These are phyloP conservation scores for Holotrichia oblita DNA, from an alignment of 1,140 invertebrate species.

Conservation along the genomic window DNA sequence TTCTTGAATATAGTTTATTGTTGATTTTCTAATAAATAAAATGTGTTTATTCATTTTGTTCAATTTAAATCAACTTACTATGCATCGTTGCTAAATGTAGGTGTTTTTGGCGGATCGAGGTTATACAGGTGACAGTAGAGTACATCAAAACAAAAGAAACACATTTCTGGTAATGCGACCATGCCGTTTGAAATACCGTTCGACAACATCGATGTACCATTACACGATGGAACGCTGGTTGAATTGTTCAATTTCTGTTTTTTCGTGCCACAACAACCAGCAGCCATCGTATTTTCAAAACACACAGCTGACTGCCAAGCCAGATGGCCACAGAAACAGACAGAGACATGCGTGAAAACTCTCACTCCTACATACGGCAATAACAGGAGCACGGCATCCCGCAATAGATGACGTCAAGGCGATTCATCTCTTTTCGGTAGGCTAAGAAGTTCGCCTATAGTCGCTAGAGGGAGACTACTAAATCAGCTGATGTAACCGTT, in stretches of 20 bases:
- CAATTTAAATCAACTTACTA: conserved; percentile 77
- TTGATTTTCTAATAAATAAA: too few relatives aligned
- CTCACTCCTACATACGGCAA: conserved; percentile 18
- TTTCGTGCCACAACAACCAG: conserved; percentile 88
- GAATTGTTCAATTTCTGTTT: conserved; percentile 88
- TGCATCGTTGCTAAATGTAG: conserved; percentile 92
- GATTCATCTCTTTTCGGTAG: conserved; percentile 23
- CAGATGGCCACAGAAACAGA: conserved; percentile 46
- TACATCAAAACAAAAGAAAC: conserved; percentile 98
- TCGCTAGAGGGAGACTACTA: neutral
- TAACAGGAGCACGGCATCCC: neutral
- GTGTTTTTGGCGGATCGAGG: conserved; percentile 87
- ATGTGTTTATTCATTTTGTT: neutral
- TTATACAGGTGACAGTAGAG: conserved; percentile 93
- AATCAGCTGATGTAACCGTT: conserved; percentile 12
- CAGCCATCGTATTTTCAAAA: conserved; percentile 72
- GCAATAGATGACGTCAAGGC: conserved; percentile 29
- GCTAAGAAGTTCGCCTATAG: neutral
- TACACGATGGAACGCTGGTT: conserved; percentile 61
- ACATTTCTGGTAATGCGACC: conserved; percentile 94
- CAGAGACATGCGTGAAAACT: conserved; percentile 22
- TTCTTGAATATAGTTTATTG: too few relatives aligned
- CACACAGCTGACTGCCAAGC: conserved; percentile 51
- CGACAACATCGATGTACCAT: conserved; percentile 60
- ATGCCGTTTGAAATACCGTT: conserved; percentile 63